Base-by-base conservation (phyloP, 2,797 vertebrate genomes). In the Salarias fasciatus region DNA sequence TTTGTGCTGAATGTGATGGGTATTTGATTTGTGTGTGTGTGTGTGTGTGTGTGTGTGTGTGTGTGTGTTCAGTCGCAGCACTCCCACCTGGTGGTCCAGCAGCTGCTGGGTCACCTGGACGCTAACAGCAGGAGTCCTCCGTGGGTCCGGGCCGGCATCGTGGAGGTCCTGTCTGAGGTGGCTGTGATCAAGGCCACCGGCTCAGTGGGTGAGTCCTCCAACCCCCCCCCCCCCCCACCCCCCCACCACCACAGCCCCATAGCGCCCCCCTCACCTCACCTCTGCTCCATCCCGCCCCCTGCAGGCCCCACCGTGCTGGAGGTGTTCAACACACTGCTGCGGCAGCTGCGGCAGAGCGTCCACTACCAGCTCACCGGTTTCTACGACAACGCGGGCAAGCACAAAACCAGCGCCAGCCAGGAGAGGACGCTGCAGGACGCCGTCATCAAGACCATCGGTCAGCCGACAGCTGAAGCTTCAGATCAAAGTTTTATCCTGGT, bases 81-180 rank as follows among this genome's bases (percentile, higher is more conserved):
- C 50, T 96, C 95, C 38, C 95, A 97, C 54, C 88, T 97, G 30
- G 95, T 97, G 46, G 95, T 96, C 80, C 95, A 96, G 89, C 95
- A 96, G 88, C 92, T 97, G 41, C 52, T 97, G 75, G 90, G 94
- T 33, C 95, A 97, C 82, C 88, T 97, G 85, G 95, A 97, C 10
- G 92, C 94, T 43, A 95, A 97, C 75, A 95, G 95, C 86, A 92
- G 91, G 73, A 96, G 93, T 0, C 90, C 92, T 0, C 95, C 96
- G 3, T 92, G 90, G 0, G 93, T 97, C 46, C 85, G 95, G 0
- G 95, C 95, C 0, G 95, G 96, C 42, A 95, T 97, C 3, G 94
- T 97, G 37, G 93, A 96, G 73, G 96, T 97, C 6, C 89, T 97
- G 43, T 95, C 95, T 0, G 95, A 96, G 48, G 94, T 95, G 0